Conservation (phyloP, 2,888 invertebrate species). For the Holacanthella duospinosa region DNA sequence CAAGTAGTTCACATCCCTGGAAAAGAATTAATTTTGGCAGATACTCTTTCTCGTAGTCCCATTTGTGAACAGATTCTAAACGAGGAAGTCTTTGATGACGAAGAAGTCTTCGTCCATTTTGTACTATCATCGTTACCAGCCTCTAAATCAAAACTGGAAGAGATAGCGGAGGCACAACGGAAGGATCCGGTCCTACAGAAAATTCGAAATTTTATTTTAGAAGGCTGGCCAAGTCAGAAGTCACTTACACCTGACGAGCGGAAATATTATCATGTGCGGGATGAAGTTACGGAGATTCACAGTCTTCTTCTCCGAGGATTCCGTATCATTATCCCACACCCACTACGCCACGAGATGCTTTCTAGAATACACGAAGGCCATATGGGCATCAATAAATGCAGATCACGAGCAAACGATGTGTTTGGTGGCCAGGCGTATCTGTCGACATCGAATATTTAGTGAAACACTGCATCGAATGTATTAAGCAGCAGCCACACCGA, state of each 20-base stretch:
- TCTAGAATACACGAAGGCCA: too few species aligned
- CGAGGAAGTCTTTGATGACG: neutral
- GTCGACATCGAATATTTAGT: neutral
- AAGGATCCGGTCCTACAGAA: too few species aligned
- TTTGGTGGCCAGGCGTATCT: neutral
- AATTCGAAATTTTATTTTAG: too few species aligned
- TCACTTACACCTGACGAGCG: too few species aligned
- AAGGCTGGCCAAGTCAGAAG: too few species aligned
- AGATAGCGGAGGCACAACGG: neutral
- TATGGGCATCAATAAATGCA: too few species aligned
- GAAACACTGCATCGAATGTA: neutral
- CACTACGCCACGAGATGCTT: too few species aligned
- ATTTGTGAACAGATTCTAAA: neutral
- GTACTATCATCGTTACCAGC: neutral
- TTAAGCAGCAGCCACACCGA: neutral
- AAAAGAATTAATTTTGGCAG: neutral
- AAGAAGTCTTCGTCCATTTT: neutral
- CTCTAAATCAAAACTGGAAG: neutral
- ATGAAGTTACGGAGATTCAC: too few species aligned
- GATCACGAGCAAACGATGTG: too few species aligned
- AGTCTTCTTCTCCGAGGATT: too few species aligned
- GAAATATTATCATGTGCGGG: too few species aligned
- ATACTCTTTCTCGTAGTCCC: neutral
- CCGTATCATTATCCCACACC: too few species aligned
- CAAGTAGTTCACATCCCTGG: neutral